A percentile compares a stretch with the other conserved stretches of the same genome.
Evolutionary conservation across 2,888 invertebrate species (phyloP).

Genomic region (Drosophila robusta): DNA sequence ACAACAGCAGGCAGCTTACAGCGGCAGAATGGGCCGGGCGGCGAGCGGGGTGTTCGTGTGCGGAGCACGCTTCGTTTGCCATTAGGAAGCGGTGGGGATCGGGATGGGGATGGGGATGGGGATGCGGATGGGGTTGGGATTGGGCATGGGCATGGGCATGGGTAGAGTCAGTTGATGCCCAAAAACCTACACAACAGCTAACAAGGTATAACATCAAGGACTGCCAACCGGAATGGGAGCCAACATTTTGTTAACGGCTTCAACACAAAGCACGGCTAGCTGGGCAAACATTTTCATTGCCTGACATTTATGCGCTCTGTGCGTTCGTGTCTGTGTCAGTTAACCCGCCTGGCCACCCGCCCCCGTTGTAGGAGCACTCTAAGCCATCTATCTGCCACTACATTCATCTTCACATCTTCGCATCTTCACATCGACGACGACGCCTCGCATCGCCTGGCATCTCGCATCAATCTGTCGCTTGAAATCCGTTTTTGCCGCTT

Average conservation of each 20-base stretch:
- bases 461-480: constrained; percentile 69
- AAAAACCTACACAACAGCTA: constrained; percentile 68
- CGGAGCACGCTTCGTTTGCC: constrained; percentile 68
- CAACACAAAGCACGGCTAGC: constrained; percentile 64
- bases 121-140: not conserved
- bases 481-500: constrained; percentile 49
- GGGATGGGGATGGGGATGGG: constrained; percentile 3
- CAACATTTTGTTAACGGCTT: constrained; percentile 72
- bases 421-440: constrained; percentile 25
- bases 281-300: constrained; percentile 76
- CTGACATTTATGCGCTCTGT: constrained; percentile 60
- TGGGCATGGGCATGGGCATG: too few species aligned
- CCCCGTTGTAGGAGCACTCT: constrained; percentile 17
- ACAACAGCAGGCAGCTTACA: constrained; percentile 18
- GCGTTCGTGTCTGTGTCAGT: constrained; percentile 12
- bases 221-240: constrained; percentile 18
- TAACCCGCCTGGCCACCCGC: too few species aligned
- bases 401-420: constrained; percentile 48
- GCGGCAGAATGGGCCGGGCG: not conserved
- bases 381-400: constrained; percentile 57
- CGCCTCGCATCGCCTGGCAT: constrained; percentile 13
- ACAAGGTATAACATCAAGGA: constrained; percentile 70
- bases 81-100: constrained; percentile 41
- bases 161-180: not conserved
- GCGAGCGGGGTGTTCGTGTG: constrained; percentile 39